Percentiles rank a stretch among this genome's conserved stretches.
Evolutionary conservation across 2,113 vertebrate species (phyloP).

Genomic region (Heteronetta atricapilla): DNA sequence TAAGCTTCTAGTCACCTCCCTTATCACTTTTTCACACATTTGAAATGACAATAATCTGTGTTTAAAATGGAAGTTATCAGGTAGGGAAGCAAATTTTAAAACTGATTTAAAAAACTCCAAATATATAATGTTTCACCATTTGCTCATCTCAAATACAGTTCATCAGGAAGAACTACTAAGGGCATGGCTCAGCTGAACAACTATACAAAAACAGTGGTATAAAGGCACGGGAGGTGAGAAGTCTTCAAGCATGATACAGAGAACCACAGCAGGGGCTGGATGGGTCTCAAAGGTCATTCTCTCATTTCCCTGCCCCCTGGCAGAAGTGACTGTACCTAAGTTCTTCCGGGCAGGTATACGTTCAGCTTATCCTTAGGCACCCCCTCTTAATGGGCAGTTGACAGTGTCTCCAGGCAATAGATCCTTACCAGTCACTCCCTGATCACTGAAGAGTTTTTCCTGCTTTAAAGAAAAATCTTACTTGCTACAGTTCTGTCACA

Average conservation of each 20-base stretch:
- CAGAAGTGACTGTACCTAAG: background rate
- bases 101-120: background rate
- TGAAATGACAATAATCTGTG: background rate
- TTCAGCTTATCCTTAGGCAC: background rate
- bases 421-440: background rate
- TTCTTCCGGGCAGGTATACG: background rate
- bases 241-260: background rate
- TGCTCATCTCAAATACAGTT: background rate
- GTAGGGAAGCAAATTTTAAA: background rate
- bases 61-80: background rate
- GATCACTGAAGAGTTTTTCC: constrained; percentile 9
- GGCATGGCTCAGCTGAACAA: background rate
- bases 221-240: background rate
- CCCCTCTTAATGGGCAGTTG: background rate
- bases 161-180: background rate
- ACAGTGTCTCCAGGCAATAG: constrained; percentile 17
- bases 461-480: constrained; percentile 43
- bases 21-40: constrained; percentile 38
- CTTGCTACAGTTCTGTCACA: constrained; percentile 22
- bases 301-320: background rate
- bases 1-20: constrained; percentile 63
- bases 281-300: background rate
- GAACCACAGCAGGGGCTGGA: background rate
- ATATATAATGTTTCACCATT: background rate
- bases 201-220: background rate